These are phyloP conservation scores for Pangasius larnaudii DNA, from an alignment of 2,797 vertebrate genomes.

Conservation along the genomic window DNA sequence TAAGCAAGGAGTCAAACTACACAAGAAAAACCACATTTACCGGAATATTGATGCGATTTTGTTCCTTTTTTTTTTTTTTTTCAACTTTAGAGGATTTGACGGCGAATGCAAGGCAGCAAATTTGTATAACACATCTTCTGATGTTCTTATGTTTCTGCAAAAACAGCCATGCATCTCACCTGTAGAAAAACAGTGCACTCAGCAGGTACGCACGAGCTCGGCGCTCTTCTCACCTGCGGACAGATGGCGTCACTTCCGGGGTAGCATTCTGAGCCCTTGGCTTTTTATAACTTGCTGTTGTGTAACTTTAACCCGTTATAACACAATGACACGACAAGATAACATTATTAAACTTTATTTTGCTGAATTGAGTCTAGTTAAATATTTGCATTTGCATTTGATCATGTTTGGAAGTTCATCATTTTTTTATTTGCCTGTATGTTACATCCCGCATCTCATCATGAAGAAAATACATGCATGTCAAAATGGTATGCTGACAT, in stretches of 20 bases:
- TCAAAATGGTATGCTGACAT: not conserved
- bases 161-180: not conserved
- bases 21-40: not conserved
- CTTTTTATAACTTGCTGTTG: not conserved
- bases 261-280: no score
- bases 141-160: not conserved
- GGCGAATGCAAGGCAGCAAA: not conserved
- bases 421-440: not conserved
- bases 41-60: not conserved
- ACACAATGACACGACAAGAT: not conserved
- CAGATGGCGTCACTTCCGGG: conserved; percentile 10
- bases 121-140: no score
- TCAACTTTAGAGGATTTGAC: not conserved
- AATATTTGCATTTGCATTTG: not conserved
- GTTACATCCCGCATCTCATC: not conserved
- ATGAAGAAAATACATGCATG: not conserved
- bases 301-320: not conserved
- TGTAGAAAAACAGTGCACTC: not conserved
- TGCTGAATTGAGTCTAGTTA: not conserved
- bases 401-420: not conserved
- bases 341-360: not conserved
- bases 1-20: not conserved
- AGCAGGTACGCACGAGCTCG: not conserved
- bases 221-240: not conserved
- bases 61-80: no score